Conservation (phyloP, 2,888 invertebrate genomes). For the Chalcosyrphus nemorum region DNA sequence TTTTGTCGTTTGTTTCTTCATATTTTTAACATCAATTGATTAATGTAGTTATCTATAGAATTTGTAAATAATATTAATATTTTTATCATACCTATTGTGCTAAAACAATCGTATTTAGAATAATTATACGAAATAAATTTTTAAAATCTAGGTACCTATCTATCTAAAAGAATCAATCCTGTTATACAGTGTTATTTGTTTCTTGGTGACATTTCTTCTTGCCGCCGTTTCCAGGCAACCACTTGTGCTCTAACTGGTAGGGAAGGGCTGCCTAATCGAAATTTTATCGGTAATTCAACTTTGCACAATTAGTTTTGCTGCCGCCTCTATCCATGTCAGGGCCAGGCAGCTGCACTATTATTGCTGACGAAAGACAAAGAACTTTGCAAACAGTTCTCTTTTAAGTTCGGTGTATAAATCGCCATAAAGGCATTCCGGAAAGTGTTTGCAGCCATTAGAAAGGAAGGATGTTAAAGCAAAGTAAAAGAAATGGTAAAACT, state of each 20-base stretch:
- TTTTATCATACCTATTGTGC: too few species aligned
- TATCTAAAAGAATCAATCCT: too few species aligned
- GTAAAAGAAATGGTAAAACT: slow-evolving; percentile 3
- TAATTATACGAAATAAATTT: too few species aligned
- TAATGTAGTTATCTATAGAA: too few species aligned
- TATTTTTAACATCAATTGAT: too few species aligned
- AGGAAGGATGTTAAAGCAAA: background rate
- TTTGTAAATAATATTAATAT: too few species aligned
- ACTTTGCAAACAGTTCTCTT: background rate
- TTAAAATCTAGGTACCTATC: too few species aligned
- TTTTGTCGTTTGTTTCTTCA: too few species aligned
- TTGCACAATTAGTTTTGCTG: background rate
- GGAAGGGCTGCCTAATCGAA: background rate
- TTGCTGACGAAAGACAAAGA: background rate
- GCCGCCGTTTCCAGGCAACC: background rate
- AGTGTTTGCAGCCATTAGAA: background rate
- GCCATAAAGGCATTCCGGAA: background rate
- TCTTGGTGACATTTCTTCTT: background rate
- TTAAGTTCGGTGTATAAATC: background rate
- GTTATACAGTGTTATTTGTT: background rate
- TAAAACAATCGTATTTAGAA: too few species aligned
- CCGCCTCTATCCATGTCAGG: background rate
- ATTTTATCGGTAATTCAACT: background rate
- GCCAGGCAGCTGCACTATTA: background rate
- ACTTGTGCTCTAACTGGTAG: background rate